Evolutionary conservation across 53 echinoderm and acorn worm genomes (phyloP).

Genomic region (Mesocentrotus franciscanus): DNA sequence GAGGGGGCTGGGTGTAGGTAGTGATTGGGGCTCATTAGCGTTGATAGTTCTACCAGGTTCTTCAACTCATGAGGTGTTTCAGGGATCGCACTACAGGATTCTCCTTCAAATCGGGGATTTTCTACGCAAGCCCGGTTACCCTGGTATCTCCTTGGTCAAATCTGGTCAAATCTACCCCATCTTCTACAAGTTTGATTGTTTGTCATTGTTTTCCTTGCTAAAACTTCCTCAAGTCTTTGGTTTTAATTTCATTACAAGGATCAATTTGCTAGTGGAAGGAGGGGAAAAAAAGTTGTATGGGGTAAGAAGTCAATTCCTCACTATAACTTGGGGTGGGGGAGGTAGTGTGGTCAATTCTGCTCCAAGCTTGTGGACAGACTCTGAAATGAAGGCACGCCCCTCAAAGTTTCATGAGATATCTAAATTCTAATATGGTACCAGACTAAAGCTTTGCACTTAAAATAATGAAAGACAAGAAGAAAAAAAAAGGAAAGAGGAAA

Average conservation of each 20-base stretch:
- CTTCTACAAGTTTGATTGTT: background rate
- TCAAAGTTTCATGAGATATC: too few relatives aligned
- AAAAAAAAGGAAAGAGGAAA: too few relatives aligned
- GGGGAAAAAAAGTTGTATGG: too few relatives aligned
- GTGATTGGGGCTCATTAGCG: conserved; percentile 61
- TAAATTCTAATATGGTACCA: too few relatives aligned
- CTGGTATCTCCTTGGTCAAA: background rate
- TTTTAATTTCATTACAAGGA: background rate
- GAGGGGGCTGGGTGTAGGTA: conserved; percentile 53
- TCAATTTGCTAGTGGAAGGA: background rate
- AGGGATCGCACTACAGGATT: background rate
- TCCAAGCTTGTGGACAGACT: too few relatives aligned
- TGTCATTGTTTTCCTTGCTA: background rate
- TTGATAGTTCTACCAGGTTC: conserved; percentile 55
- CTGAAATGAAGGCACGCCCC: too few relatives aligned
- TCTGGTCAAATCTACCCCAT: background rate
- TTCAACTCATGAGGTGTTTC: conserved; percentile 31
- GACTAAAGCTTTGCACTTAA: too few relatives aligned
- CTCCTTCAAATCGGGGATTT: background rate
- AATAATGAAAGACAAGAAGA: too few relatives aligned
- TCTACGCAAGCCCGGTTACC: background rate
- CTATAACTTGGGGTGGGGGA: too few relatives aligned
- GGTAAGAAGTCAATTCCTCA: too few relatives aligned
- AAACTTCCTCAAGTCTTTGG: background rate
- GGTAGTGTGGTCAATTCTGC: too few relatives aligned